Base-by-base conservation (phyloP, 2,113 vertebrate genomes). In the Aspiorhynchus laticeps region DNA sequence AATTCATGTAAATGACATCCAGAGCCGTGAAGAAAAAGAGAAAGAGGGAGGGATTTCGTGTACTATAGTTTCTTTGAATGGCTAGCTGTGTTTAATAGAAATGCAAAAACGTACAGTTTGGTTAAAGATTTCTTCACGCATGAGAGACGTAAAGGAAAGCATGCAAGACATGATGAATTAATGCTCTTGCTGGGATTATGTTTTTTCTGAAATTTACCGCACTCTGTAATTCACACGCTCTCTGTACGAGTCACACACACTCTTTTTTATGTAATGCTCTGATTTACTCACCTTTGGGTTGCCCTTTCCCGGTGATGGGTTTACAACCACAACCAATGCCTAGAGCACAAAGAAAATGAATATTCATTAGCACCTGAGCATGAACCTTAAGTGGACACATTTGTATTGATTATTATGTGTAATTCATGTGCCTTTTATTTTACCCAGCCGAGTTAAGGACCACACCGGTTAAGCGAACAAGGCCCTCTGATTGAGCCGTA, bases 371-470 rank as follows among this genome's bases (percentile, higher is more conserved):
- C 71, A 51, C 83, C 89, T 69, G 85, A 92, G 86, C 84, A 91
- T 89, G 36, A 78, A 82, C 81, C 80, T 46, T 85, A 90, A 88
- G 91, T 91, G 89, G 90, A 80, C 67, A 81, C 86, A 90, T 89
- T 89, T 89, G 88, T 93, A 94, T 94, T 89, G 92, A 93, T 93
- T 93, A 92, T 91, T 92, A 81, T 43, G 90, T 94, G 91, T 94
- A 91, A 91, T 93, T 93, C 93, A 94, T 95, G 94, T 93, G 93
- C 92, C 93, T 95, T 95, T 95, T 94, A 95, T 94, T 94, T 94
- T 93, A 94, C 91, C 91, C 92, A 93, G 93, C 88, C 88, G 90
- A 94, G 93, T 94, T 93, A 94, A 95, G 93, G 91, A 87, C 91
- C 89, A 91, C 91, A 84, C 83, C 73, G 89, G 15, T 65, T 38